Evolutionary conservation across 1,140 invertebrate genomes (phyloP).

Genomic region (Nasonia longicornis): DNA sequence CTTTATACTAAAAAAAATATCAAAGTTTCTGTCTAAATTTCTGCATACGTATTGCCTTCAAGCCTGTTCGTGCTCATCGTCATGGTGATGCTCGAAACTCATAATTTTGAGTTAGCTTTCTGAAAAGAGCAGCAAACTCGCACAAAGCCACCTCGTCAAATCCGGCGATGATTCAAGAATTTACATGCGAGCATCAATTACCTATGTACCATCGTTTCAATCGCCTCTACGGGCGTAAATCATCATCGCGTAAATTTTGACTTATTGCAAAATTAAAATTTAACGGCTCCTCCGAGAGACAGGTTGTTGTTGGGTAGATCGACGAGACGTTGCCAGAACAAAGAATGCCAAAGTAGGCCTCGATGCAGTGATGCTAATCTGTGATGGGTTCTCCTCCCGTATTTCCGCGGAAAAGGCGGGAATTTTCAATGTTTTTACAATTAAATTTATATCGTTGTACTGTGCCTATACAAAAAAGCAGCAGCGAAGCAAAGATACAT

Average conservation of each 20-base stretch:
- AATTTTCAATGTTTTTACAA: neutral
- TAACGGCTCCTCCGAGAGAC: neutral
- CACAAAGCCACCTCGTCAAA: neutral
- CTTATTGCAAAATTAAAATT: slow-evolving; percentile 41
- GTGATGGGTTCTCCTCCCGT: slow-evolving; percentile 40
- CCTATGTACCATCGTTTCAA: neutral
- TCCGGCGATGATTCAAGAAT: slow-evolving; percentile 15
- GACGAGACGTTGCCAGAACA: slow-evolving; percentile 21
- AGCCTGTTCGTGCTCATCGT: neutral
- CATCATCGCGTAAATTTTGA: slow-evolving; percentile 4
- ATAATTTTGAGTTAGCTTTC: neutral
- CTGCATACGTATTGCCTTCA: neutral
- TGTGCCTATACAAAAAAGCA: too few relatives aligned
- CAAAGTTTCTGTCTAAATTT: neutral
- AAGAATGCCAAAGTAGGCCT: slow-evolving; percentile 50
- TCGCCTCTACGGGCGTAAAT: neutral
- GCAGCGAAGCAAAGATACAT: neutral
- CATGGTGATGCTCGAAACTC: neutral
- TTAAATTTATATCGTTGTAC: neutral
- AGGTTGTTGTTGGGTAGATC: neutral
- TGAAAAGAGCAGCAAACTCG: slow-evolving; percentile 4
- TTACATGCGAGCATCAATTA: slow-evolving; percentile 2
- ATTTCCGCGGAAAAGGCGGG: neutral
- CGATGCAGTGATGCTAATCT: slow-evolving; percentile 46
- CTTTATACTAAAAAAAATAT: neutral